A percentile compares a stretch with the other conserved stretches of the same genome.
Conservation (phyloP, 2,888 invertebrate species). For the Luperina nickerlii region DNA sequence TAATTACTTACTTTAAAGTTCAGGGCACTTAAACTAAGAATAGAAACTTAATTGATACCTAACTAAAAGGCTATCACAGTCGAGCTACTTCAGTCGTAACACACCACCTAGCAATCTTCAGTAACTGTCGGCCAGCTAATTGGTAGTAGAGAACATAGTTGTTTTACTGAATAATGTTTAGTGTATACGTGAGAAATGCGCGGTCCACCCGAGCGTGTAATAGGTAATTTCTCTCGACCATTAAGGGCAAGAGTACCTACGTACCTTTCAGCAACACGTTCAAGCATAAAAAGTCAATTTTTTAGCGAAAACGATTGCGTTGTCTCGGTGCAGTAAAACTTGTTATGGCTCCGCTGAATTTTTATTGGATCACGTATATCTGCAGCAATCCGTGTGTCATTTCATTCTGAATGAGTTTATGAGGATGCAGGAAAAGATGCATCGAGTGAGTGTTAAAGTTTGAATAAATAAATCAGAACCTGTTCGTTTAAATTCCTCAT, state of each 20-base stretch:
- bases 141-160: constrained; percentile 61
- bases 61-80: constrained; percentile 28
- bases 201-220: constrained; percentile 76
- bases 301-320: constrained; percentile 67
- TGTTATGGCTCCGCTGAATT: constrained; percentile 56
- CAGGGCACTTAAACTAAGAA: constrained; percentile 19
- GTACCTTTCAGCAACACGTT: constrained; percentile 68
- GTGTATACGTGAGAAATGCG: constrained; percentile 73
- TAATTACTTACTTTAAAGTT: constrained; percentile 10
- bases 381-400: constrained; percentile 49
- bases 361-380: constrained; percentile 70
- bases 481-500: not conserved
- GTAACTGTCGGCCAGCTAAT: constrained; percentile 57
- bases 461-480: not conserved
- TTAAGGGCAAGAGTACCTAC: constrained; percentile 71
- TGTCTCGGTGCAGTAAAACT: constrained; percentile 64
- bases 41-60: constrained; percentile 34
- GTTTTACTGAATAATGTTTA: constrained; percentile 69
- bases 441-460: constrained; percentile 1
- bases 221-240: constrained; percentile 79
- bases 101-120: constrained; percentile 27
- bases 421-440: constrained; percentile 24
- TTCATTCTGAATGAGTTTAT: constrained; percentile 31
- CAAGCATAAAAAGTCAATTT: constrained; percentile 71
- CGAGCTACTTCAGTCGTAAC: constrained; percentile 19